Evolutionary conservation across 1,140 invertebrate species (phyloP).

Genomic region (Bemisia tabaci): DNA sequence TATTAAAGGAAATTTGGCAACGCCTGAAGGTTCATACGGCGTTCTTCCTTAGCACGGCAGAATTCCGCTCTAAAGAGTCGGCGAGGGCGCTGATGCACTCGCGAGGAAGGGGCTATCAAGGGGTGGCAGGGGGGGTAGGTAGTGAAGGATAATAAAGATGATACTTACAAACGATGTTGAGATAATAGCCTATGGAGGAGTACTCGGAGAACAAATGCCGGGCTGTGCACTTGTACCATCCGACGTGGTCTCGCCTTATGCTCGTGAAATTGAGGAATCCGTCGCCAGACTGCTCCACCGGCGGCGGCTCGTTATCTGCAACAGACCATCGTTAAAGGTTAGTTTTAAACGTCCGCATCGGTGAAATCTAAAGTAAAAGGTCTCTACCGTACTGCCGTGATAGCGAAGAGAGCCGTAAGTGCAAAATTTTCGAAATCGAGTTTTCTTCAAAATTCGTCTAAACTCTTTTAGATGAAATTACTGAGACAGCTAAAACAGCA

Average conservation of each 20-base stretch:
- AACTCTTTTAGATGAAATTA: too few species aligned
- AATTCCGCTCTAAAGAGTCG: too few species aligned
- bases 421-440: too few species aligned
- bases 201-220: constrained; percentile 65
- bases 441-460: too few species aligned
- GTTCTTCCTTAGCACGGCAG: too few species aligned
- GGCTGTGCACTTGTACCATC: constrained; percentile 80
- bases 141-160: background rate
- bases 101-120: background rate
- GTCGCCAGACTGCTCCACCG: constrained; percentile 49
- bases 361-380: too few species aligned
- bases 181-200: constrained; percentile 76
- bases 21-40: too few species aligned
- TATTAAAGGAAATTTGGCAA: too few species aligned
- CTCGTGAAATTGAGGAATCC: constrained; percentile 70
- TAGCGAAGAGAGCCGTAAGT: too few species aligned
- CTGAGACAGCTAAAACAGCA: too few species aligned
- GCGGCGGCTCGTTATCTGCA: constrained; percentile 41
- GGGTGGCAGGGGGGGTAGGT: background rate
- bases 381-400: too few species aligned
- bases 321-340: constrained; percentile 11
- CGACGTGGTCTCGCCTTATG: constrained; percentile 58
- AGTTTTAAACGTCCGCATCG: background rate
- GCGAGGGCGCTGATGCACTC: too few species aligned
- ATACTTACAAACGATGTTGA: constrained; percentile 70